Evolutionary conservation across 2,797 vertebrate species (phyloP).

Genomic region (Pseudocheirus occidentalis): DNA sequence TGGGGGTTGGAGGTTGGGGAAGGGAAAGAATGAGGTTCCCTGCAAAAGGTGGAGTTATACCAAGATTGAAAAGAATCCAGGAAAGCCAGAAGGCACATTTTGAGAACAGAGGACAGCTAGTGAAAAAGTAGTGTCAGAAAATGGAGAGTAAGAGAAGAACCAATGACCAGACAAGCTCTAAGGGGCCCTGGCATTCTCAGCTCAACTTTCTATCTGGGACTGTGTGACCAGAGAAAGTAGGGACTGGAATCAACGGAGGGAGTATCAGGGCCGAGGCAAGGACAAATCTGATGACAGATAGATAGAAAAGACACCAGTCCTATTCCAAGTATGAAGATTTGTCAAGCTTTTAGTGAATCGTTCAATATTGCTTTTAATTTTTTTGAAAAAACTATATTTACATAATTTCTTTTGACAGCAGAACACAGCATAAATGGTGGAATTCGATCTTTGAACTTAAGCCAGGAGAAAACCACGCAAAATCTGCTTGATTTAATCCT

Average conservation of each 20-base stretch:
- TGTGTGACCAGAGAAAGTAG: neutral
- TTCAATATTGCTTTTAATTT: neutral
- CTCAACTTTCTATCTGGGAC: neutral
- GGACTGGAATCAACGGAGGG: neutral
- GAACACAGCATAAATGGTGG: slow-evolving; percentile 10
- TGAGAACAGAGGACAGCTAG: neutral
- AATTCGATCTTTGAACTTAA: slow-evolving; percentile 31
- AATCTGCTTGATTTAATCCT: slow-evolving; percentile 48
- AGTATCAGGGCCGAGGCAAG: neutral
- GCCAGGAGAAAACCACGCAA: slow-evolving; percentile 43
- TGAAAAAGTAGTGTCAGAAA: neutral
- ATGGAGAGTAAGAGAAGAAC: neutral
- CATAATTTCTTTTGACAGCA: neutral
- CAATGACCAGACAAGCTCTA: neutral
- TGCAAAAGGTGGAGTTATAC: neutral
- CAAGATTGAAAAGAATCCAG: neutral
- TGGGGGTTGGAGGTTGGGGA: neutral
- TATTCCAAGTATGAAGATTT: neutral
- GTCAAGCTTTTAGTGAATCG: neutral
- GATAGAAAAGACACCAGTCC: neutral
- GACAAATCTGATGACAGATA: neutral
- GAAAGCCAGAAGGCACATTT: neutral
- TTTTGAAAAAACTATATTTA: neutral
- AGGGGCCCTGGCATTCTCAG: neutral
- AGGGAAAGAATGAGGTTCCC: too few relatives aligned